Evolutionary conservation across 1,140 invertebrate genomes (phyloP), one percentile per base, ranked within the genome.

Genomic region (Galendromus occidentalis): DNA sequence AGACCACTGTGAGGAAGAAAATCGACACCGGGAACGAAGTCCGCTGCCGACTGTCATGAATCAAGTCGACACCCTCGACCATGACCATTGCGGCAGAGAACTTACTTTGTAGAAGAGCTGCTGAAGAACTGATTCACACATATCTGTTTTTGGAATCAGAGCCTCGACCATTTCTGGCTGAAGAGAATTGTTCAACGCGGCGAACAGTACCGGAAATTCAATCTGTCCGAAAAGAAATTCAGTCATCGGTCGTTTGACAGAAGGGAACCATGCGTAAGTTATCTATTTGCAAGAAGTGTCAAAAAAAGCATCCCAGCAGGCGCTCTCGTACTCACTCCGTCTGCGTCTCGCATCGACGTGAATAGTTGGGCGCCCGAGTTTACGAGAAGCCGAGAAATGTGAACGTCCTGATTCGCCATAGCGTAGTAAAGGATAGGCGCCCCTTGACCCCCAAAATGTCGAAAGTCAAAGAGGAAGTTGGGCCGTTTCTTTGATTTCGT

Each of bases 181-280:
- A 59, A 59, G 51, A 17, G 51, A 59, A 14, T 59, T 33, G 22
- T 59, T 25, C 51, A 59, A 59, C 17, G 51, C 51, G 22, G 51
- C 14, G 33, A 59, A 59, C 51, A 59, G 33, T 9, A 59, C 51
- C 14, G 51, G 51, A 9, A 25, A 59, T 22, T 59, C 51, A 2
- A 59, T 33, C 51, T 59, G 18, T 20, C 14, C 45, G 45, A 44
- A 44, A 44, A n/a, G n/a, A 44, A 44, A 44, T 44, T n/a, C 14
- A 44, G 18, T 47, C 17, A 5, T 47, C 45, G 45, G 18, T 47
- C 7, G 45, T 22, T 22, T 6, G 5, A 28, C n/a, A 14, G n/a
- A 44, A 44, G 14, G 42, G 14, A 6, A 14, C 18, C 6, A 47
- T 47, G 45, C 4, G 45, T 4, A 6, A 22, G 7, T 6, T 14